phyloP scores from a whole-genome alignment of 2,113 vertebrate genomes.

The Isurus oxyrinchus region DNA sequence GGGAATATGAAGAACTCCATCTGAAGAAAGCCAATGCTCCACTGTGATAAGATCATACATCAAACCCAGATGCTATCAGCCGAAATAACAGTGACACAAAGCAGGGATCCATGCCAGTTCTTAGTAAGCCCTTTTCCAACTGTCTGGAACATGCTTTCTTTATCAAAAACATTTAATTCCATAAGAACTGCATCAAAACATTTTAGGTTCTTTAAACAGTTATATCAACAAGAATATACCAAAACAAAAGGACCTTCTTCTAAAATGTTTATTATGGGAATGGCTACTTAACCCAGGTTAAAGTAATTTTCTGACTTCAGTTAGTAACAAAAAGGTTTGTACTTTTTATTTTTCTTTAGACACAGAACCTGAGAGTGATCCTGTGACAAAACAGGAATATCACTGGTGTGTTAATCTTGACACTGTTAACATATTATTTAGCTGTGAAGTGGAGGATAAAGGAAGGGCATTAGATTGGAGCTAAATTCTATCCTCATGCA shows the following conservation, averaged over 20 bases:
- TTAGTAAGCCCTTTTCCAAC: not conserved
- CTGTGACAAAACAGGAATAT: not conserved
- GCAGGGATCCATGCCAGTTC: not conserved
- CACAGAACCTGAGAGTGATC: no score
- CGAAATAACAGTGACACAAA: not conserved
- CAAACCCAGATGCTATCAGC: conserved; percentile 30
- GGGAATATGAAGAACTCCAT: not conserved
- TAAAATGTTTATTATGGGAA: not conserved
- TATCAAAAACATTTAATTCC: conserved; percentile 1
- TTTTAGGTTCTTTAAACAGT: not conserved
- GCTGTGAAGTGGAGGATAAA: not conserved
- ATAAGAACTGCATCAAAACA: not conserved
- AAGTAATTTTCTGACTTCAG: not conserved
- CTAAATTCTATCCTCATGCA: not conserved
- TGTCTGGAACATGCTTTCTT: not conserved
- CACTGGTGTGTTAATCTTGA: not conserved
- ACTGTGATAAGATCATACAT: conserved; percentile 20
- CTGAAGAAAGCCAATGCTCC: not conserved
- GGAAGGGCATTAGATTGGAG: not conserved
- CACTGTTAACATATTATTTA: not conserved
- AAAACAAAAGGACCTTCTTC: not conserved
- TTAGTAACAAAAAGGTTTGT: not conserved
- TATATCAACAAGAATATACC: not conserved
- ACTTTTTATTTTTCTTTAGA: not conserved
- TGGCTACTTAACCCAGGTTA: not conserved